Evolutionary conservation across 2,113 vertebrate genomes (phyloP).

Genomic region (Pelecanoides urinatrix): DNA sequence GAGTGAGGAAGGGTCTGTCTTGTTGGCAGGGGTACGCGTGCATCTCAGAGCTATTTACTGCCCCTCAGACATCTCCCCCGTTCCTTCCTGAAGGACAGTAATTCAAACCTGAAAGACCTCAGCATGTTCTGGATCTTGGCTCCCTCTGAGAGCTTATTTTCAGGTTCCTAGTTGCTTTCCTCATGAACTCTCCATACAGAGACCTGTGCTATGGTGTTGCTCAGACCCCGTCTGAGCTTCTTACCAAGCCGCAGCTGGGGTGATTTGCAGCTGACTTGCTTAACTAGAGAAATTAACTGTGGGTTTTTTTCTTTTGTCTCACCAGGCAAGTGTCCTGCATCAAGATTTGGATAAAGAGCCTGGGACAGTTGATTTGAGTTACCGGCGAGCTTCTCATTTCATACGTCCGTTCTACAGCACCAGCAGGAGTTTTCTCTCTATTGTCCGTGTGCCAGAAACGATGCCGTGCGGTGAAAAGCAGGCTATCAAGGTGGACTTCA

Average conservation of each 20-base stretch:
- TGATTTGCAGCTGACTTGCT: not conserved
- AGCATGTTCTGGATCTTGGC: not conserved
- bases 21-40: not conserved
- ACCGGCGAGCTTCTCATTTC: slow-evolving; percentile 35
- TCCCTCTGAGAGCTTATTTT: not conserved
- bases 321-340: slow-evolving; percentile 55
- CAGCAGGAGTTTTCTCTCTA: slow-evolving; percentile 54
- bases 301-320: not conserved
- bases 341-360: not conserved
- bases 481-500: slow-evolving; percentile 56
- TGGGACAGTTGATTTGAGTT: not conserved
- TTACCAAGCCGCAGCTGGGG: not conserved
- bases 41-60: not conserved
- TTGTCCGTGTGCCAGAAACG: not conserved
- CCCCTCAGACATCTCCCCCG: not conserved
- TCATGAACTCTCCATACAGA: not conserved
- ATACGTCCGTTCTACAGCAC: slow-evolving; percentile 54
- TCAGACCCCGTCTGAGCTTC: not conserved
- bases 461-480: slow-evolving; percentile 32
- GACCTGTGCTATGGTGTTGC: not conserved
- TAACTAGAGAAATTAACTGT: not conserved
- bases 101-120: not conserved
- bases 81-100: not conserved
- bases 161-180: not conserved
- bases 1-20: not conserved